These are phyloP conservation scores for Mamestra configurata DNA, from an alignment of 1,140 invertebrate genomes.

Conservation along the genomic window DNA sequence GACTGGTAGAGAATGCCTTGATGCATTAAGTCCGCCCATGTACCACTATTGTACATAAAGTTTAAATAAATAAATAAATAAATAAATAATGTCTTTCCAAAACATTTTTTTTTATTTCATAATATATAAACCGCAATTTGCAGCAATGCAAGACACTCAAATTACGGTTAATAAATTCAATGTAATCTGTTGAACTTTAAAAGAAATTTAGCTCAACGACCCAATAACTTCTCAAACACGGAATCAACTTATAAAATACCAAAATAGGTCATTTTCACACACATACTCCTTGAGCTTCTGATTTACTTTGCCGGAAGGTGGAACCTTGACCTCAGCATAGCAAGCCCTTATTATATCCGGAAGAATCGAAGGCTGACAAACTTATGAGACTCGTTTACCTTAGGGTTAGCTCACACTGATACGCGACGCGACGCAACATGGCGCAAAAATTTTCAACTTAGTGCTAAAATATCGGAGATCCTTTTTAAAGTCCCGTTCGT, in stretches of 20 bases:
- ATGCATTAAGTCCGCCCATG: no score
- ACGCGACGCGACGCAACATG: background rate
- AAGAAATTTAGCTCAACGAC: constrained; percentile 6
- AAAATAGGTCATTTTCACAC: constrained; percentile 10
- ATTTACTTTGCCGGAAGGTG: constrained; percentile 12
- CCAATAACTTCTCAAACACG: constrained; percentile 3
- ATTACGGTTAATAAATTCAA: no score
- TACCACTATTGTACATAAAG: no score
- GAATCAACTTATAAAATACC: background rate
- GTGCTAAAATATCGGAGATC: no score
- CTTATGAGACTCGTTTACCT: constrained; percentile 33
- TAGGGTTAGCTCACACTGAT: background rate
- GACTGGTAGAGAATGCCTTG: no score
- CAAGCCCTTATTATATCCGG: constrained; percentile 4
- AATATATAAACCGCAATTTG: no score
- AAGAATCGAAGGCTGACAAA: constrained; percentile 18
- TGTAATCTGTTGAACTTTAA: background rate
- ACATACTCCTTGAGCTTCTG: background rate
- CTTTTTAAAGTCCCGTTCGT: no score
- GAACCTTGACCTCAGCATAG: constrained; percentile 16
- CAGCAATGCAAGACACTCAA: no score
- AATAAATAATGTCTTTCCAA: no score
- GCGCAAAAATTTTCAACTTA: no score
- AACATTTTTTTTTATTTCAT: no score
- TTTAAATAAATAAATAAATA: no score